Base-by-base conservation (phyloP, 2,113 vertebrate genomes). In the Canis aureus region DNA sequence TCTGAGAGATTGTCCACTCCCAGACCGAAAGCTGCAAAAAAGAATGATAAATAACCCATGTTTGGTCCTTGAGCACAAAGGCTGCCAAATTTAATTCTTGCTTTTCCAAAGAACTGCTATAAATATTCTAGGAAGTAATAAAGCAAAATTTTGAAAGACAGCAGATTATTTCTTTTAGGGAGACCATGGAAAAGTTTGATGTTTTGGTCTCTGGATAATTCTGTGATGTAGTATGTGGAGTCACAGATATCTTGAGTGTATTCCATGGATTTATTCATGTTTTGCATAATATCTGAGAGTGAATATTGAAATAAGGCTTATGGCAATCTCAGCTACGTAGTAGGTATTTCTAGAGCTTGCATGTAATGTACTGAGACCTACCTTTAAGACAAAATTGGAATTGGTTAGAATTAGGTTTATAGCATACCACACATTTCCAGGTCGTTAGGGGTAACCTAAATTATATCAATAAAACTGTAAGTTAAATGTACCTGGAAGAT, bases 1-100 rank as follows among this genome's bases (percentile, higher is more conserved):
- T 93, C 89, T 85, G 67, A 90, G 43, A 60, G 9, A 29, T 60
- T 49, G 15, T 73, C 62, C 32, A 80, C 29, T 85, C 27, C 11
- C 15, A 84, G n/a, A 27, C 12, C 60, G 59, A 60, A 95, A 86
- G 43, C 6, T 59, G 20, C 16, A 90, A 84, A 55, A 57, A 93
- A 53, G 4, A 43, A 32, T 59, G 69, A 17, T 57, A 66, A 62
- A 8, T 23, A 69, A 55, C 43, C 22, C 15, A 6, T 49, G 11
- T 90, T 90, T 71, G n/a, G 11, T 74, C 66, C 55, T 93, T 96
- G 23, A 91, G 51, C 29, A 64, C n/a, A 93, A 73, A 66, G 38
- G 1, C 71, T 7, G 7, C 38, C 62, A 80, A 64, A 2, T 15
- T 25, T 83, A 87, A 32, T 64, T 27, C 60, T 84, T 62, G 49